Conservation (phyloP, 2,888 invertebrate species). For the Campoplex capitator region DNA sequence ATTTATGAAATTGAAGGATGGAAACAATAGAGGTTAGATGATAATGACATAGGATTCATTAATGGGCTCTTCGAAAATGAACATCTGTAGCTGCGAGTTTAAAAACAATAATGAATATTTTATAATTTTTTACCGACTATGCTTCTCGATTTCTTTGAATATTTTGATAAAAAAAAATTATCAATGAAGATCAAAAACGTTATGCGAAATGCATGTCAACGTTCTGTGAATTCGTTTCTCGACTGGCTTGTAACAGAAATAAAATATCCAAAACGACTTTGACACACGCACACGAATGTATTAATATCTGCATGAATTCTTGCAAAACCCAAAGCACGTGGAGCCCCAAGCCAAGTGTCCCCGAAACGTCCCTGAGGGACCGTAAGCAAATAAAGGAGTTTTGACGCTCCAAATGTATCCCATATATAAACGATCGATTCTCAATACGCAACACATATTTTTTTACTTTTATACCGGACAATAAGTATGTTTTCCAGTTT, state of each 20-base stretch:
- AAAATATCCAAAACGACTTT: neutral
- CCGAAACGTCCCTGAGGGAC: neutral
- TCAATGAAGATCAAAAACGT: neutral
- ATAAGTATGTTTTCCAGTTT: neutral
- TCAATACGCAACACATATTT: neutral
- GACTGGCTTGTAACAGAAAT: neutral
- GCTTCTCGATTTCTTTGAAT: neutral
- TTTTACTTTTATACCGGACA: neutral
- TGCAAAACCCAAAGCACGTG: neutral
- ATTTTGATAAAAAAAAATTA: neutral
- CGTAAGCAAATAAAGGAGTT: neutral
- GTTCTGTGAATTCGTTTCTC: neutral
- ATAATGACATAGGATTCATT: too few species aligned
- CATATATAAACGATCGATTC: neutral
- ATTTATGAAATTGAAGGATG: neutral
- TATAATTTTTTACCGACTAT: neutral
- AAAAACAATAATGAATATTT: neutral
- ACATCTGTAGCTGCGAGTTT: neutral
- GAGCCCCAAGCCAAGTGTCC: neutral
- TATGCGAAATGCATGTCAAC: neutral
- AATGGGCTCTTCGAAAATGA: neutral
- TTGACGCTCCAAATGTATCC: constrained; percentile 11
- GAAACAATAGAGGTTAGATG: too few species aligned
- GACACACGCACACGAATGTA: neutral
- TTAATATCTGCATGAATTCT: neutral